phyloP scores from a whole-genome alignment of 2,113 vertebrate species.

The Polyodon spathula region DNA sequence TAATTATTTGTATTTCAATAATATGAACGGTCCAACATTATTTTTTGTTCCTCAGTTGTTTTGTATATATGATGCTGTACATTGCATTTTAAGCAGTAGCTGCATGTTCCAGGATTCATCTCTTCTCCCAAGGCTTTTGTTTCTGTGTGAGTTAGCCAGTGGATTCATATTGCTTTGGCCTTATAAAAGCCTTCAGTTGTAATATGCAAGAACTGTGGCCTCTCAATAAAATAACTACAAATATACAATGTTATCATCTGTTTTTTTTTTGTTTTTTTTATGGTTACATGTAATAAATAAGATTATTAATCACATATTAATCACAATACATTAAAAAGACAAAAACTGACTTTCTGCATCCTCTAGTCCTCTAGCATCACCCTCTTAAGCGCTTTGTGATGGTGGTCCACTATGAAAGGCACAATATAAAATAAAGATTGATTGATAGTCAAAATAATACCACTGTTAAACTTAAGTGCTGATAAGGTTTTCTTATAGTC shows the following conservation, averaged over 20 bases:
- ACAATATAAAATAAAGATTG: no score
- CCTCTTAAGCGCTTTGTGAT: no score
- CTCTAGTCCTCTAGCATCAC: neutral
- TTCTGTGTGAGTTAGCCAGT: constrained; percentile 68
- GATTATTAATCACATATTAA: no score
- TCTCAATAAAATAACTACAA: constrained; percentile 78
- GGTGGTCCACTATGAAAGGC: no score
- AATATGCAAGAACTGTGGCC: constrained; percentile 86
- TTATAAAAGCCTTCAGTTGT: constrained; percentile 89
- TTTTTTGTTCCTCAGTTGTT: constrained; percentile 64
- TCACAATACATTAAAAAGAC: no score
- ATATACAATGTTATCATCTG: no score
- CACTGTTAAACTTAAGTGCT: constrained; percentile 35
- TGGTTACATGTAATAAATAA: neutral
- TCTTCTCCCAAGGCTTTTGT: constrained; percentile 60
- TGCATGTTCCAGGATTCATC: constrained; percentile 61
- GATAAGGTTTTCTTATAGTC: no score
- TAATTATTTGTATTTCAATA: constrained; percentile 70
- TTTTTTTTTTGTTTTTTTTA: neutral
- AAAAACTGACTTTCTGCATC: neutral
- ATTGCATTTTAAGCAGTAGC: constrained; percentile 74
- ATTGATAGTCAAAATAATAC: no score
- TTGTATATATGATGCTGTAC: constrained; percentile 80
- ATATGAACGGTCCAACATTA: constrained; percentile 78
- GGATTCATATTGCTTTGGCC: constrained; percentile 76